Evolutionary conservation across 2,888 invertebrate genomes (phyloP).

Genomic region (Neoscelio sp.): DNA sequence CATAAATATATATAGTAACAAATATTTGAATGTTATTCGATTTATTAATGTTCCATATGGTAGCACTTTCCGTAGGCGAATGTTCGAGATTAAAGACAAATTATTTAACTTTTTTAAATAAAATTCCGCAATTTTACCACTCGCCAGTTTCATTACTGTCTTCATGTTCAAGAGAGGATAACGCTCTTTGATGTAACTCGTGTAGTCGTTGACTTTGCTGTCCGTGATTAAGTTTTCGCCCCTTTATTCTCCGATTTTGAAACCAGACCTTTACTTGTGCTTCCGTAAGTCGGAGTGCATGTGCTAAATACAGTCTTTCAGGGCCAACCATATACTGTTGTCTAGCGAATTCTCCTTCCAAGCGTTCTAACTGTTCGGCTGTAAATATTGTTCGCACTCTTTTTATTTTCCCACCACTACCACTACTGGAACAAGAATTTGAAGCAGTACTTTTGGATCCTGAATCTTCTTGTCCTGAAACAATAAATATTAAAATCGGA

Average conservation of each 20-base stretch:
- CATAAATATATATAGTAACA: constrained; percentile 22
- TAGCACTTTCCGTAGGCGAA: constrained; percentile 47
- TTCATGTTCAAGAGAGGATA: constrained; percentile 82
- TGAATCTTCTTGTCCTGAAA: constrained; percentile 81
- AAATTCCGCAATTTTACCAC: constrained; percentile 75
- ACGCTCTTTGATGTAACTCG: constrained; percentile 82
- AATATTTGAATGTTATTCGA: constrained; percentile 14
- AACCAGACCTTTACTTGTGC: constrained; percentile 89
- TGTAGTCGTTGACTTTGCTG: constrained; percentile 94
- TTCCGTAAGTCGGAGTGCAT: constrained; percentile 93
- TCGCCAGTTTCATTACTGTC: constrained; percentile 84
- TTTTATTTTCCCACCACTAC: constrained; percentile 88
- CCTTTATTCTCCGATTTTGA: constrained; percentile 97
- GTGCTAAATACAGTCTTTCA: constrained; percentile 95
- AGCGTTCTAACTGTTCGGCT: constrained; percentile 95
- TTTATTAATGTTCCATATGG: constrained; percentile 39
- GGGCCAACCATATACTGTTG: constrained; percentile 99
- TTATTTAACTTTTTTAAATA: constrained; percentile 22
- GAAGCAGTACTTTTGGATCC: constrained; percentile 82
- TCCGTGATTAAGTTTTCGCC: constrained; percentile 97
- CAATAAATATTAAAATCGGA: constrained; percentile 1
- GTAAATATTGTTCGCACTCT: constrained; percentile 98
- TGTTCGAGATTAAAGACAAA: constrained; percentile 38
- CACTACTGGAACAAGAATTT: constrained; percentile 77
- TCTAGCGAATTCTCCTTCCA: constrained; percentile 97